phyloP scores from a whole-genome alignment of 2,888 invertebrate genomes.

The Notocelia uddmanniana region DNA sequence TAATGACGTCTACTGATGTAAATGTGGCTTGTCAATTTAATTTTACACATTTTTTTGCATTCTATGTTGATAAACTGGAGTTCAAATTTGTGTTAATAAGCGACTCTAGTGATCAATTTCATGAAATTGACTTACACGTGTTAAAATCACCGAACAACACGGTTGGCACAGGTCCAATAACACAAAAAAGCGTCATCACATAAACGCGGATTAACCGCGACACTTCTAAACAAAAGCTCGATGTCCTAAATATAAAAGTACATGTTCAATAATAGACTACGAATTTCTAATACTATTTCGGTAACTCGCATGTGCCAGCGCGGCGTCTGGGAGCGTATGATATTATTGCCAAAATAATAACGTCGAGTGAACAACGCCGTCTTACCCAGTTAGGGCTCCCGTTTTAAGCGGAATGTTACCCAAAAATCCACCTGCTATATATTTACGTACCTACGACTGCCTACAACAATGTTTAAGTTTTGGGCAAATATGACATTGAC shows the following conservation, averaged over 20 bases:
- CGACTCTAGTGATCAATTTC: not conserved
- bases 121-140: slow-evolving; percentile 11
- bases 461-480: not conserved
- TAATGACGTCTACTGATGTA: too few species aligned
- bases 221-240: slow-evolving; percentile 59
- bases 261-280: slow-evolving; percentile 74
- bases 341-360: slow-evolving; percentile 81
- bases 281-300: slow-evolving; percentile 79
- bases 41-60: too few species aligned
- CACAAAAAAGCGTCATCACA: slow-evolving; percentile 42
- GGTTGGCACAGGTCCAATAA: slow-evolving; percentile 49
- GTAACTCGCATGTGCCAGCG: slow-evolving; percentile 67
- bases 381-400: slow-evolving; percentile 59
- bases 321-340: slow-evolving; percentile 69
- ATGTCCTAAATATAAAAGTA: slow-evolving; percentile 68
- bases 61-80: too few species aligned
- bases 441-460: not conserved
- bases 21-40: too few species aligned
- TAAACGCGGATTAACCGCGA: slow-evolving; percentile 44
- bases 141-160: slow-evolving; percentile 29
- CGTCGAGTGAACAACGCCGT: slow-evolving; percentile 63
- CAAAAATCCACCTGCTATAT: not conserved
- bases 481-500: not conserved
- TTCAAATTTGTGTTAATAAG: not conserved
- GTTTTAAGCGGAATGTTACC: slow-evolving; percentile 33